Conservation (phyloP, 2,797 vertebrate genomes). For the Bovichtus diacanthus region DNA sequence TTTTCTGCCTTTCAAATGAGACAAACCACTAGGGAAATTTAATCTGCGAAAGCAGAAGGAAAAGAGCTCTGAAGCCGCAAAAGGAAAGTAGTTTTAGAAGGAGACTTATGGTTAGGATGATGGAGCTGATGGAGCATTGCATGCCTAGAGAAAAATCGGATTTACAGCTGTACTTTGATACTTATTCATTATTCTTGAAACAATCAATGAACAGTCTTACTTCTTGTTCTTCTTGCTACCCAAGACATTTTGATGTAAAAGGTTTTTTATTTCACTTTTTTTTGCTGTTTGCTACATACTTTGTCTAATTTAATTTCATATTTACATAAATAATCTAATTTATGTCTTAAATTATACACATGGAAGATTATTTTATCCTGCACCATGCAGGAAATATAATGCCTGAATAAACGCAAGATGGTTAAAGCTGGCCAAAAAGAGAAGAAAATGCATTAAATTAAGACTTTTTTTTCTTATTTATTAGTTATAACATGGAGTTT, state of each 20-base stretch:
- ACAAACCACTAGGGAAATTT: slow-evolving; percentile 83
- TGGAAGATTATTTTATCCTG: slow-evolving; percentile 73
- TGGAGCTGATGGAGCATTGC: slow-evolving; percentile 71
- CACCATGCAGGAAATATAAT: slow-evolving; percentile 76
- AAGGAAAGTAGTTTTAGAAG: slow-evolving; percentile 71
- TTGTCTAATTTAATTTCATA: slow-evolving; percentile 89
- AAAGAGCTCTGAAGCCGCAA: slow-evolving; percentile 76
- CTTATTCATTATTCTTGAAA: slow-evolving; percentile 74
- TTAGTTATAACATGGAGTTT: slow-evolving; percentile 78
- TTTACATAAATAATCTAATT: slow-evolving; percentile 88
- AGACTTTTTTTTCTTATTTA: slow-evolving; percentile 83
- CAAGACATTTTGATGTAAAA: slow-evolving; percentile 65
- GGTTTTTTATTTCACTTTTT: slow-evolving; percentile 69
- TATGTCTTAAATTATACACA: slow-evolving; percentile 90
- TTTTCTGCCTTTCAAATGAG: slow-evolving; percentile 81
- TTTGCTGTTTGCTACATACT: slow-evolving; percentile 72
- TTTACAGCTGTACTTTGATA: slow-evolving; percentile 76
- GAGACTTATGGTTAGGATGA: slow-evolving; percentile 70
- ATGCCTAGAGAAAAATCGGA: slow-evolving; percentile 70
- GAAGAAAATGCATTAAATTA: slow-evolving; percentile 85
- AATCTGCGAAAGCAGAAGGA: slow-evolving; percentile 79
- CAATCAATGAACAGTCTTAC: slow-evolving; percentile 66
- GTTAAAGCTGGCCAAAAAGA: slow-evolving; percentile 81
- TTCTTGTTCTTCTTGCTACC: slow-evolving; percentile 64
- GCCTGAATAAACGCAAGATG: slow-evolving; percentile 73